phyloP scores from a whole-genome alignment of 2,113 vertebrate species.

The Eonycteris spelaea region DNA sequence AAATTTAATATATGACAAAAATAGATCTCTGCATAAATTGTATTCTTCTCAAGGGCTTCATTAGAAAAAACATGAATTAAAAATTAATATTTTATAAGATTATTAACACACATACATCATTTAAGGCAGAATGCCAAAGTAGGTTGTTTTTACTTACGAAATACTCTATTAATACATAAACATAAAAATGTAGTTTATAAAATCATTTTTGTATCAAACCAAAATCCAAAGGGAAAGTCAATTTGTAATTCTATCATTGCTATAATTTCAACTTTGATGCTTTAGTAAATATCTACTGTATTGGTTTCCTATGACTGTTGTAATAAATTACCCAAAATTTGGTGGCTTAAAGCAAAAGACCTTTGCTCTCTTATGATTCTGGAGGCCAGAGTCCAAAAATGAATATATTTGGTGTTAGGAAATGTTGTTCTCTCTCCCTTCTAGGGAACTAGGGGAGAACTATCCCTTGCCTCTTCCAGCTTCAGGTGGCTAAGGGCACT shows the following conservation, averaged over 20 bases:
- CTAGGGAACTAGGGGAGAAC: background rate
- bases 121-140: background rate
- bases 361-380: background rate
- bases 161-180: background rate
- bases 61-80: background rate
- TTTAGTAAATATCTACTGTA: background rate
- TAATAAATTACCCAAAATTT: background rate
- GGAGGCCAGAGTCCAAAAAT: background rate
- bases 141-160: background rate
- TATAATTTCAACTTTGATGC: background rate
- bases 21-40: background rate
- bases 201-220: background rate
- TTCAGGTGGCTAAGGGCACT: background rate
- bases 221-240: background rate
- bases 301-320: background rate
- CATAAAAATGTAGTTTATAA: background rate
- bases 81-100: background rate
- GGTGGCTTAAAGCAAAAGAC: background rate
- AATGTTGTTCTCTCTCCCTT: background rate
- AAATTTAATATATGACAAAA: background rate
- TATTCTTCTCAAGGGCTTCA: background rate
- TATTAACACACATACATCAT: background rate
- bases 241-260: background rate
- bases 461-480: background rate
- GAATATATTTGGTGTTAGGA: background rate